Conservation (phyloP, 2,797 vertebrate species). For the Eutrigla gurnardus region DNA sequence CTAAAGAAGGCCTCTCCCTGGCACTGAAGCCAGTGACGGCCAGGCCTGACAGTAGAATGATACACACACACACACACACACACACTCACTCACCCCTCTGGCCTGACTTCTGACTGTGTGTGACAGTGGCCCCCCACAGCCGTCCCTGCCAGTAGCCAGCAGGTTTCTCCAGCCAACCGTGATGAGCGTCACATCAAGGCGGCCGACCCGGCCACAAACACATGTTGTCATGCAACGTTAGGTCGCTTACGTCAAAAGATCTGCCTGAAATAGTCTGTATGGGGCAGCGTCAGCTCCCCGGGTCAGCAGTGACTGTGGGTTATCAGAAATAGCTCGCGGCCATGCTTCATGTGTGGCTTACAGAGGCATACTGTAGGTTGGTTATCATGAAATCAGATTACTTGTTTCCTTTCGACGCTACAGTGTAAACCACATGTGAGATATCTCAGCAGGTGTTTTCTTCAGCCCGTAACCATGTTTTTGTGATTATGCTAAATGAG, state of each 20-base stretch:
- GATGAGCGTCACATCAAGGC: constrained; percentile 80
- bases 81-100: constrained; percentile 47
- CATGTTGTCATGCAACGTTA: constrained; percentile 79
- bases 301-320: constrained; percentile 33
- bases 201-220: constrained; percentile 64
- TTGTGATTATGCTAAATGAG: constrained; percentile 10
- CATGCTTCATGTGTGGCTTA: background rate
- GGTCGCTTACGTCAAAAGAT: constrained; percentile 65
- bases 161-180: constrained; percentile 73
- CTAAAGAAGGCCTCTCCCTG: constrained; percentile 43
- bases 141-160: constrained; percentile 61
- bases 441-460: constrained; percentile 14
- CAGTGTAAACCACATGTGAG: background rate
- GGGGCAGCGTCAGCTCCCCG: constrained; percentile 33
- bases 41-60: constrained; percentile 51
- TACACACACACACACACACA: constrained; percentile 34
- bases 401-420: background rate
- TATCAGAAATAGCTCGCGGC: constrained; percentile 26
- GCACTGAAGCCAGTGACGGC: constrained; percentile 35
- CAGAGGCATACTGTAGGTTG: background rate
- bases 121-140: constrained; percentile 66
- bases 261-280: constrained; percentile 62
- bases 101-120: constrained; percentile 73
- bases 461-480: constrained; percentile 12
- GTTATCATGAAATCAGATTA: background rate